Base-by-base conservation (phyloP, 2,888 invertebrate species). In the Campoplex nolae region DNA sequence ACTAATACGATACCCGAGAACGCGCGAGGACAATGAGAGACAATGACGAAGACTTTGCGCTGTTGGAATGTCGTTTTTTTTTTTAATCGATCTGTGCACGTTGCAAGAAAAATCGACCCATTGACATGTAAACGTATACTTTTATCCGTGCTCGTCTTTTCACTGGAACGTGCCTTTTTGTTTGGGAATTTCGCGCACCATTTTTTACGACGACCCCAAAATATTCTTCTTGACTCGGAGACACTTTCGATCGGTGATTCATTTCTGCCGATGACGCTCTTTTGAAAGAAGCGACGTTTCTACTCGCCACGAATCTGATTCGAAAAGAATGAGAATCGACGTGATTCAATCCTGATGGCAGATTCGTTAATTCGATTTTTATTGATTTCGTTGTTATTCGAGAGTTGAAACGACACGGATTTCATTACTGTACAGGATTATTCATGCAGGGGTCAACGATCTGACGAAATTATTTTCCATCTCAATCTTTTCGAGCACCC, bases 41-140 rank as follows among this genome's bases (percentile, higher is more conserved):
- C 45, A 18, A 77, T 80, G 67, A 78, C 84, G 78, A 83, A 45
- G 77, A 79, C 84, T 67, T 32, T 32, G 73, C 32, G 80, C 74
- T 80, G 42, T 77, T 48, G 78, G 67, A 81, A 86, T 84, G 67
- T 58, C 58, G 79, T 58, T 83, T 85, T 83, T 85, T n/a, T 75
- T 77, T 67, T 70, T 54, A 23, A 23, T 85, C 38, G 74, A 67
- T 58, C 48, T 28, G 51, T 70, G 62, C 58, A 83, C 65, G 62
- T 82, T 78, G 56, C 51, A 77, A 38, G 75, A 68, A 79, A 42
- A 51, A 35, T 13, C 85, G 85, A 86, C 84, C 83, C 86, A 87
- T 87, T 88, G 85, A 88, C 85, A 86, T 84, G 87, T 70, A 83
- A 85, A 87, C 85, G 80, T 79, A n/a, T n/a, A 82, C 71, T 76